Evolutionary conservation across 2,113 vertebrate genomes (phyloP).

Genomic region (Nesoenas mayeri): DNA sequence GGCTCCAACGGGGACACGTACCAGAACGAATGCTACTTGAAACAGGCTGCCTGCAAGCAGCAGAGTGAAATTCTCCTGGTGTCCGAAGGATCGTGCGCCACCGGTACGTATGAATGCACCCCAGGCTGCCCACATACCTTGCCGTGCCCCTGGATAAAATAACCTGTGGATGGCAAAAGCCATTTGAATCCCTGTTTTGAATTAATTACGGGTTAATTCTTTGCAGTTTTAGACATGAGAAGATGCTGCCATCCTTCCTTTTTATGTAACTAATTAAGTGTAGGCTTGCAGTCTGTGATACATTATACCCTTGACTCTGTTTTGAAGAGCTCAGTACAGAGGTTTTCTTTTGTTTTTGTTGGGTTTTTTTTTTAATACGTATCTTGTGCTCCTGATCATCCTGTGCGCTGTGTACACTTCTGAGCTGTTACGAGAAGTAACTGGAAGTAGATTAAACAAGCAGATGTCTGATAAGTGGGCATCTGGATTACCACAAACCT

Average conservation of each 20-base stretch:
- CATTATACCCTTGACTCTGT: neutral
- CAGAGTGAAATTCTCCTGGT: constrained; percentile 93
- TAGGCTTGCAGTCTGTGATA: neutral
- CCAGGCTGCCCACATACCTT: neutral
- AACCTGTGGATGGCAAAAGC: neutral
- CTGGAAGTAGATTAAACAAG: neutral
- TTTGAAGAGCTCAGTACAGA: neutral
- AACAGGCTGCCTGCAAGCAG: constrained; percentile 96
- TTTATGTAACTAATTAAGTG: neutral
- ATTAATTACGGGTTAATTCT: neutral
- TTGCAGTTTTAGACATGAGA: neutral
- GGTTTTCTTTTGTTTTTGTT: neutral
- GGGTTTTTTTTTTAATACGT: neutral
- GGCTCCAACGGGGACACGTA: constrained; percentile 98
- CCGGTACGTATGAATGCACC: constrained; percentile 75
- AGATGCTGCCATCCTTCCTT: neutral
- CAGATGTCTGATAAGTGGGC: constrained; percentile 46
- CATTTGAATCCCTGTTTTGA: neutral
- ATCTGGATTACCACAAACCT: neutral
- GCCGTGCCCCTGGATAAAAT: neutral
- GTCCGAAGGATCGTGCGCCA: constrained; percentile 92
- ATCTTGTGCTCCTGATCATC: neutral
- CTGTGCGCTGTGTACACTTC: neutral
- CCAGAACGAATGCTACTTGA: constrained; percentile 96
- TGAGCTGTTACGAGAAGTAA: neutral